Base-by-base conservation (phyloP, 1,140 invertebrate species). In the Episyrphus balteatus region DNA sequence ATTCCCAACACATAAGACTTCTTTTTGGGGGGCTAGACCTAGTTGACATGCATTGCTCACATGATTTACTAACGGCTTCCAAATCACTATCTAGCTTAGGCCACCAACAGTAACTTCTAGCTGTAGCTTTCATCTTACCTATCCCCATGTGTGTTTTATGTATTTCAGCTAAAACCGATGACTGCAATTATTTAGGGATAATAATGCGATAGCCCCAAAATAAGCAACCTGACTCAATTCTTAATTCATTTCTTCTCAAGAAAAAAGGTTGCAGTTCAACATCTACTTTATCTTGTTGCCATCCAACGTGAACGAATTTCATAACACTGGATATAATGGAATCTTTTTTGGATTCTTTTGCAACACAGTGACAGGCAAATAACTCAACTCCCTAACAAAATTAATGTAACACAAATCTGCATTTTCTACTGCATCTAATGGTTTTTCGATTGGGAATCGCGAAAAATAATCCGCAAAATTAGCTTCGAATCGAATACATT, bases 91-190 rank as follows among this genome's bases (percentile, higher is more conserved):
- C 65, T 3, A 75, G 56, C 11, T 56, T 54, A 19, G 62, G 62
- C 73, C 72, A 76, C 61, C 61, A 75, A 5, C 71, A 53, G 42
- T 66, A 68, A 2, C 49, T 56, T 1, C 72, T 46, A 10, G 71
- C 64, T 12, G 62, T 42, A 8, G 43, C 21, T 48, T 74, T 75
- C 53, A 70, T 72, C n/a, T n/a, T n/a, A n/a, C n/a, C n/a, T n/a
- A n/a, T n/a, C n/a, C n/a, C n/a, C n/a, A n/a, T n/a, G n/a, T 75
- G 71, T 12, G 56, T 51, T 2, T 34, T 32, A 55, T 75, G 72
- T 19, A 75, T 14, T 14, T 36, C 37, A 18, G 37, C 8, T n/a
- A 46, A 12, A 11, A 38, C 18, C 7, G 21, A 34, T 10, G n/a
- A 7, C 18, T 38, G 34, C 12, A 46, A 12, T 13, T 1, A 5